Base-by-base conservation (phyloP, 2,888 invertebrate species). In the Lumbricus terrestris region DNA sequence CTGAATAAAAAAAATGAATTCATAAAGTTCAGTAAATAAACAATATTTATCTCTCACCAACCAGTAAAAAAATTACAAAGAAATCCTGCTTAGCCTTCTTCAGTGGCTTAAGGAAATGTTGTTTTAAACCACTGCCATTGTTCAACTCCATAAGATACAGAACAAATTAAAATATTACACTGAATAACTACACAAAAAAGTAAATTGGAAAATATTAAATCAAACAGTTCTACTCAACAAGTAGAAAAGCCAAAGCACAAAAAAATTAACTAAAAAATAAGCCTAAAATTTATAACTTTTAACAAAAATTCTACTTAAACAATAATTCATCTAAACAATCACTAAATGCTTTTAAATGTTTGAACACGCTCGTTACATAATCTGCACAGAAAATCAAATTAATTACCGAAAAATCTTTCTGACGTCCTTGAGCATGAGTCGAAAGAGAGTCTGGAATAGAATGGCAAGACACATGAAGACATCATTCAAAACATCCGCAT, bases 361-460 rank as follows among this genome's bases (percentile, higher is more conserved):
- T 47, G 47, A 47, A 47, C 47, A 5, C 23, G 23, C 23, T n/a
- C n/a, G 69, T n/a, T 29, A 69, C 1, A n/a, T 69, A 69, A 69
- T 47, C 3, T 47, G n/a, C n/a, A 69, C 29, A 69, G 8, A 6
- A n/a, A n/a, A 29, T 69, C 42, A n/a, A 69, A n/a, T 0, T 69
- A n/a, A 5, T 85, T 37, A 85, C 85, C 34, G 85, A 37, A 85
- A 85, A 35, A 85, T 85, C 85, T 96, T 95, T 88, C 96, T 96
- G 88, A 98, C 96, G 94, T 98, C 97, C 93, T 97, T 97, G 42
- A 97, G 96, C 90, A 98, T 95, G 93, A 97, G 97, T 34, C 97
- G 96, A 96, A 98, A 97, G 29, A 98, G 95, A 89, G 97, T 97
- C 96, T 98, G 98, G 94, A 98, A 98, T 15, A 99, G 95, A 95